Conservation (phyloP, 2,797 vertebrate genomes). For the Microctenopoma steveboyesi region DNA sequence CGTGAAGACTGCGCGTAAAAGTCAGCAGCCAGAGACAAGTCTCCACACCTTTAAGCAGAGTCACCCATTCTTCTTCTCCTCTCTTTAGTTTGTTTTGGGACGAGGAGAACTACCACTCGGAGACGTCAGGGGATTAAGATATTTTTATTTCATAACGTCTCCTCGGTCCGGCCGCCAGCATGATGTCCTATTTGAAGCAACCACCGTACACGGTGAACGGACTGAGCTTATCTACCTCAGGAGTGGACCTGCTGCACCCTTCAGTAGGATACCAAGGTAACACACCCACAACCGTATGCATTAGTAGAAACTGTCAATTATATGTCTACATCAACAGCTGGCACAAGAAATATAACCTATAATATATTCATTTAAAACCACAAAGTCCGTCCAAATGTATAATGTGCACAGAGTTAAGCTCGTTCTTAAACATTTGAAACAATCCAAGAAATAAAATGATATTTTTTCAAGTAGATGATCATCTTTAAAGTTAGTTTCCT, state of each 20-base stretch:
- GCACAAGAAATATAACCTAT: too few relatives aligned
- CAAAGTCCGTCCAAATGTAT: too few relatives aligned
- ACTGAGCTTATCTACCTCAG: constrained; percentile 93
- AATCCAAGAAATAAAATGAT: background rate
- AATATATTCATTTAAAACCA: background rate
- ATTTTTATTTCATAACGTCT: constrained; percentile 33
- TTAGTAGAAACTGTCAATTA: background rate
- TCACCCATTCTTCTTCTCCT: background rate
- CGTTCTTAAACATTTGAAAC: background rate
- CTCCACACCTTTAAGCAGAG: background rate
- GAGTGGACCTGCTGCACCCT: constrained; percentile 95
- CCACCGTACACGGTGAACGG: constrained; percentile 96
- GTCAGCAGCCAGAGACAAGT: constrained; percentile 13
- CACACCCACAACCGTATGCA: background rate
- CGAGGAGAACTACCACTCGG: constrained; percentile 13
- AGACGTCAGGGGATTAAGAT: constrained; percentile 47
- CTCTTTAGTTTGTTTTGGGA: constrained; percentile 2
- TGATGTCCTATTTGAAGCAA: constrained; percentile 99
- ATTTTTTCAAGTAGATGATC: too few relatives aligned
- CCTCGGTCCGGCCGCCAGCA: constrained; percentile 85
- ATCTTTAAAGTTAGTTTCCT: too few relatives aligned
- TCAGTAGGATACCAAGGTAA: constrained; percentile 95
- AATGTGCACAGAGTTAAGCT: too few relatives aligned
- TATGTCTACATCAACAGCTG: background rate
- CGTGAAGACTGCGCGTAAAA: constrained; percentile 63